Percentiles rank a stretch among this genome's conserved stretches.
phyloP scores from a whole-genome alignment of 1,140 invertebrate genomes.

The Dolichoris vasculosae region DNA sequence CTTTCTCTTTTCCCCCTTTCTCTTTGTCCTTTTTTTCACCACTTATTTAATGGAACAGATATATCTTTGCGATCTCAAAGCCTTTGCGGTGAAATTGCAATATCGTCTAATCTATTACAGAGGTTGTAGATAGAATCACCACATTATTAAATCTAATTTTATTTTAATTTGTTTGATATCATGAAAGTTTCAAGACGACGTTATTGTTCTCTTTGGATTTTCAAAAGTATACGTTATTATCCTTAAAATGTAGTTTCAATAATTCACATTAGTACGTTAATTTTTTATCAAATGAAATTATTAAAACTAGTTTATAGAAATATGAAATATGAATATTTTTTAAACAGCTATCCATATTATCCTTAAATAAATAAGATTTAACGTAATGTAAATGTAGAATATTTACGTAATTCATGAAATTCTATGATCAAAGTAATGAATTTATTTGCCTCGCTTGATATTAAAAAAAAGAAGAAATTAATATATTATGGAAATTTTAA shows the following conservation, averaged over 20 bases:
- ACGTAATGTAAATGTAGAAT: too few species aligned
- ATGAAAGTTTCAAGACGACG: neutral
- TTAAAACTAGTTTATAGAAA: neutral
- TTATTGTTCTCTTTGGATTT: neutral
- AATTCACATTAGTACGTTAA: neutral
- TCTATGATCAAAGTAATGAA: too few species aligned
- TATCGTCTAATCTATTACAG: neutral
- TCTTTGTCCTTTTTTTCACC: neutral
- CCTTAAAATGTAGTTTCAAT: neutral
- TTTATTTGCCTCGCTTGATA: too few species aligned
- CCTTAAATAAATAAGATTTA: too few species aligned
- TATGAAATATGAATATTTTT: too few species aligned
- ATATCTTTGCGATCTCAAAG: neutral
- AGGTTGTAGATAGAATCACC: neutral
- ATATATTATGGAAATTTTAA: too few species aligned
- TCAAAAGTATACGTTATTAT: neutral
- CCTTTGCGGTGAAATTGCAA: neutral
- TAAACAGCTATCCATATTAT: too few species aligned
- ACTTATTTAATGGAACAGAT: conserved; percentile 24
- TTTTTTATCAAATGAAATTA: neutral
- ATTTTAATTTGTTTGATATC: neutral
- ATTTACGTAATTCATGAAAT: too few species aligned
- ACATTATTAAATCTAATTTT: neutral
- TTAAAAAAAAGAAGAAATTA: too few species aligned
- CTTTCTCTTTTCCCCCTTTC: neutral